phyloP scores from a whole-genome alignment of 2,113 vertebrate species.

The Hippocampus comes region DNA sequence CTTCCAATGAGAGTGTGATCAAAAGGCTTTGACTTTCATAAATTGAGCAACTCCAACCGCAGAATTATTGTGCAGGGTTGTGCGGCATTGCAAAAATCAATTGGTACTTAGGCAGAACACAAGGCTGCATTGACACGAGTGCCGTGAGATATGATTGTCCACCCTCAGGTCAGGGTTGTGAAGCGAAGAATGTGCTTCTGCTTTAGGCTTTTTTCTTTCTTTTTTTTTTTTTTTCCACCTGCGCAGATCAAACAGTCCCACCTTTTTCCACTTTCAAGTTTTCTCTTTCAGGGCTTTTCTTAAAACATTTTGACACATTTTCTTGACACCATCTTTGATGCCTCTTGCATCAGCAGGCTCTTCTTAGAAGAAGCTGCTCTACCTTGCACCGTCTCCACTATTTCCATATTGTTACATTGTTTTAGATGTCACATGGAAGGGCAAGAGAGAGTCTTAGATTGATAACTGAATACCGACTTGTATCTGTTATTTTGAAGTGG shows the following conservation, averaged over 20 bases:
- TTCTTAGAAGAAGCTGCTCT: constrained; percentile 36
- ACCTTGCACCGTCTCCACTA: constrained; percentile 38
- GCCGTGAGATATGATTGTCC: constrained; percentile 49
- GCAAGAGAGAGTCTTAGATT: constrained; percentile 31
- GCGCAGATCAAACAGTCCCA: constrained; percentile 41
- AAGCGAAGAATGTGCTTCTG: constrained; percentile 12
- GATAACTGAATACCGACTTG: not conserved
- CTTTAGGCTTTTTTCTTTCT: constrained; percentile 10
- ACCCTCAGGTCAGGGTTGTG: constrained; percentile 34
- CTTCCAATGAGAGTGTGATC: constrained; percentile 15
- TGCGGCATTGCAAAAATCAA: constrained; percentile 61
- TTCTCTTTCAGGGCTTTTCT: constrained; percentile 49
- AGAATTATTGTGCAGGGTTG: constrained; percentile 34
- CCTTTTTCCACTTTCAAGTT: constrained; percentile 44
- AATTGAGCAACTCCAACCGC: constrained; percentile 34
- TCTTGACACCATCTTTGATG: constrained; percentile 51
- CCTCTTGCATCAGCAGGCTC: constrained; percentile 38
- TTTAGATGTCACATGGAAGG: constrained; percentile 54
- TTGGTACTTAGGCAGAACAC: constrained; percentile 55
- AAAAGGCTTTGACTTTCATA: constrained; percentile 39
- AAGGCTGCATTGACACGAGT: constrained; percentile 46
- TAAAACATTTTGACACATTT: constrained; percentile 51
- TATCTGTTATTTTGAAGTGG: not conserved
- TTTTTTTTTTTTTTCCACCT: not conserved
- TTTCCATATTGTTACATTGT: constrained; percentile 56